Evolutionary conservation across 2,113 vertebrate species (phyloP).

Genomic region (Drymodes brunneopygia): DNA sequence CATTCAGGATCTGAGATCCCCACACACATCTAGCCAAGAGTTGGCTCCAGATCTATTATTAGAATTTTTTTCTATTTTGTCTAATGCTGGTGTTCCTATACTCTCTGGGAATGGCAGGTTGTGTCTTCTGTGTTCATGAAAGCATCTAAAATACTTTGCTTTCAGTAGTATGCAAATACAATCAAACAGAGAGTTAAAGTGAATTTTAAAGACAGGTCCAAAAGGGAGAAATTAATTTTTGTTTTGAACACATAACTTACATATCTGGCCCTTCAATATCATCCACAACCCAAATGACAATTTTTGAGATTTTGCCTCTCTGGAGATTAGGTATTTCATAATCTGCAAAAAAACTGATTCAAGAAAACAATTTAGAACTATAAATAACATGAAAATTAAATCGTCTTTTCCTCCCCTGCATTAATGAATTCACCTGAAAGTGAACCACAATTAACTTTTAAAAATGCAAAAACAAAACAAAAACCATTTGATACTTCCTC

Average conservation of each 20-base stretch:
- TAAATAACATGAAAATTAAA: neutral
- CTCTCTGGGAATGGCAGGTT: neutral
- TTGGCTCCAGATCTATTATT: neutral
- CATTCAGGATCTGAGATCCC: neutral
- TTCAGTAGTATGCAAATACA: neutral
- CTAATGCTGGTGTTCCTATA: neutral
- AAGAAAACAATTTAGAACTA: neutral
- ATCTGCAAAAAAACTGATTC: slow-evolving; percentile 75
- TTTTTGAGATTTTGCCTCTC: slow-evolving; percentile 64
- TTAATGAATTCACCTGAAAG: neutral
- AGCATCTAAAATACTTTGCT: neutral
- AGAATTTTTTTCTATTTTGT: neutral
- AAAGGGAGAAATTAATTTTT: neutral
- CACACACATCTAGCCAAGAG: neutral
- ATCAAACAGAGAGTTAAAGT: neutral
- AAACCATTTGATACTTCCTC: neutral
- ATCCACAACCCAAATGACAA: slow-evolving; percentile 78
- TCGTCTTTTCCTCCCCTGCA: neutral
- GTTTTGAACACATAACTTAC: slow-evolving; percentile 56
- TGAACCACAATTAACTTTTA: neutral
- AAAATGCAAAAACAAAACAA: neutral
- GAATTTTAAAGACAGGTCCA: neutral
- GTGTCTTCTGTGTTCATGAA: neutral
- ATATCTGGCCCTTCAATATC: slow-evolving; percentile 58
- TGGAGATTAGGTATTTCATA: slow-evolving; percentile 75